Evolutionary conservation across 2,797 vertebrate genomes (phyloP).

Genomic region (Pristis pectinata): DNA sequence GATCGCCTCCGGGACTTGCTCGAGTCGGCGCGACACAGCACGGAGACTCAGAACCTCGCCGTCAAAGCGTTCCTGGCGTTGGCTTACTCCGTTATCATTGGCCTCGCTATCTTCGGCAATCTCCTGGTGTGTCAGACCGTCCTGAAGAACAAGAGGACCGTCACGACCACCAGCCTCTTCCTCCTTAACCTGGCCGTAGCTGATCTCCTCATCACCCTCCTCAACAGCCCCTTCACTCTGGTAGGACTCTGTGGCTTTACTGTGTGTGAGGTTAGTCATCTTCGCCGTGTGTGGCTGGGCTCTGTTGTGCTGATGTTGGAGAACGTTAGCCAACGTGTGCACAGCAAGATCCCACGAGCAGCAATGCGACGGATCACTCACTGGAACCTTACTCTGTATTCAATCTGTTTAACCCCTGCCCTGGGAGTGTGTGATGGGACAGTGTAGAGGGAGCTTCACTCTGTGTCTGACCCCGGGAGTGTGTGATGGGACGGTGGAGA

Average conservation of each 20-base stretch:
- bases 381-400: too few species aligned
- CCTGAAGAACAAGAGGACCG: constrained; percentile 49
- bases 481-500: too few species aligned
- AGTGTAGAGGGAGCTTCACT: too few species aligned
- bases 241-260: constrained; percentile 42
- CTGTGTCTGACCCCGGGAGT: too few species aligned
- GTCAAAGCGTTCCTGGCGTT: constrained; percentile 56
- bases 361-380: neutral
- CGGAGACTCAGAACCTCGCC: constrained; percentile 41
- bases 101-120: constrained; percentile 64
- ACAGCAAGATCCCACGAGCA: neutral
- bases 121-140: constrained; percentile 63
- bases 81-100: constrained; percentile 61
- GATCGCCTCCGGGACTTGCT: neutral
- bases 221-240: constrained; percentile 56
- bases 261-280: too few species aligned
- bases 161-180: constrained; percentile 52
- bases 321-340: too few species aligned
- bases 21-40: neutral
- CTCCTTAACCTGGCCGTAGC: constrained; percentile 52
- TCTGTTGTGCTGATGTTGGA: too few species aligned
- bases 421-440: too few species aligned
- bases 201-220: constrained; percentile 53
- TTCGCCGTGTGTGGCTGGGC: too few species aligned
- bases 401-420: too few species aligned